Base-by-base conservation (phyloP, 1,140 invertebrate species). In the Cataglyphis hispanica region DNA sequence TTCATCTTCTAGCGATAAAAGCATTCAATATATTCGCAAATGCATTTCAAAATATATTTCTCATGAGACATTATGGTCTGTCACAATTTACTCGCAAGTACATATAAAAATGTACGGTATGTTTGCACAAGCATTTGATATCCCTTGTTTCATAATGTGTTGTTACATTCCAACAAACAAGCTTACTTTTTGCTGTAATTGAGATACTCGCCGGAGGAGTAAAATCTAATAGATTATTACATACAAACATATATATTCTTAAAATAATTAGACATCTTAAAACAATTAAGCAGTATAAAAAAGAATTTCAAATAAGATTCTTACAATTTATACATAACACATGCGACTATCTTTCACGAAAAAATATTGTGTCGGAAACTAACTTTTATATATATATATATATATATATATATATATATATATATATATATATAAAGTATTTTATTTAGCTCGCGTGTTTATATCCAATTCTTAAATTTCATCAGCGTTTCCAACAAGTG, bases 1-100 rank as follows among this genome's bases (percentile, higher is more conserved):
- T n/a, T n/a, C n/a, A n/a, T n/a, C 88, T 89, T 78, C 66, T 67
- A 78, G 60, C 61, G 75, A 77, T 86, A 89, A 89, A 89, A 72
- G 11, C 70, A 64, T 60, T 63, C 34, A 46, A 37, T 31, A 77
- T 37, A 34, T 27, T 86, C 58, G 77, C 76, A 70, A 89, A 46
- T 16, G 50, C 53, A 16, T 19, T 56, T 46, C 40, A n/a, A 34
- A n/a, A 84, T 43, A 63, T 72, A 87, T 81, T 50, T 50, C 64
- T 66, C 25, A 66, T 40, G n/a, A 66, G 85, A 88, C 13, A 43
- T 84, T 70, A 87, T 69, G 85, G 40, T 22, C 63, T 75, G 60
- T 69, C 50, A 66, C 78, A 56, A 22, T 58, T 86, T 46, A 46
- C 19, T n/a, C 60, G 46, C 74, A n/a, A 88, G 60, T 60, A 88